Evolutionary conservation across 2,888 invertebrate genomes (phyloP).

Genomic region (Rhaphigaster nebulosa): DNA sequence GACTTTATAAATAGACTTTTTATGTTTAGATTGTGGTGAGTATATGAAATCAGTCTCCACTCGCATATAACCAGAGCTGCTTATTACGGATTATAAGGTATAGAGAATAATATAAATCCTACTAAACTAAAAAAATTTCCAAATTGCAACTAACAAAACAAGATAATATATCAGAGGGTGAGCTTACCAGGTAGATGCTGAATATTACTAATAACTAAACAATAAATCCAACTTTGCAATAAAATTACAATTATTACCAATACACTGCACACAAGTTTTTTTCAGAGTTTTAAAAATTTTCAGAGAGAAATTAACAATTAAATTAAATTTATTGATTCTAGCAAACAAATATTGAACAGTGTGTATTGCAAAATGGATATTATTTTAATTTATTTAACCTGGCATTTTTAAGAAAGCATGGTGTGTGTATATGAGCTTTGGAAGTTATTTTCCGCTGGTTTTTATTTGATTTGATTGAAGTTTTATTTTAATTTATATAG

Average conservation of each 20-base stretch:
- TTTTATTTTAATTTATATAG: not conserved
- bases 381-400: not conserved
- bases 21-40: slow-evolving; percentile 50
- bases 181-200: not conserved
- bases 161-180: not conserved
- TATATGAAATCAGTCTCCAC: slow-evolving; percentile 48
- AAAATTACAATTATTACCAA: not conserved
- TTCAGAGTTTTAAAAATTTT: too few species aligned
- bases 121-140: not conserved
- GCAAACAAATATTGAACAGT: not conserved
- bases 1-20: slow-evolving; percentile 46
- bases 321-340: not conserved
- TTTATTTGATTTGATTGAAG: not conserved
- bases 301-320: too few species aligned
- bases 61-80: slow-evolving; percentile 42
- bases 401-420: slow-evolving; percentile 27
- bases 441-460: slow-evolving; percentile 12
- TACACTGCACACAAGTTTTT: too few species aligned
- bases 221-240: not conserved
- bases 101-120: slow-evolving; percentile 49
- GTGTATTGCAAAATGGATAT: slow-evolving; percentile 13
- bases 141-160: not conserved
- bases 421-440: slow-evolving; percentile 30
- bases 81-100: slow-evolving; percentile 50
- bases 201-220: not conserved